Conservation (phyloP, 2,888 invertebrate species). For the Lycocerus yunnanus region DNA sequence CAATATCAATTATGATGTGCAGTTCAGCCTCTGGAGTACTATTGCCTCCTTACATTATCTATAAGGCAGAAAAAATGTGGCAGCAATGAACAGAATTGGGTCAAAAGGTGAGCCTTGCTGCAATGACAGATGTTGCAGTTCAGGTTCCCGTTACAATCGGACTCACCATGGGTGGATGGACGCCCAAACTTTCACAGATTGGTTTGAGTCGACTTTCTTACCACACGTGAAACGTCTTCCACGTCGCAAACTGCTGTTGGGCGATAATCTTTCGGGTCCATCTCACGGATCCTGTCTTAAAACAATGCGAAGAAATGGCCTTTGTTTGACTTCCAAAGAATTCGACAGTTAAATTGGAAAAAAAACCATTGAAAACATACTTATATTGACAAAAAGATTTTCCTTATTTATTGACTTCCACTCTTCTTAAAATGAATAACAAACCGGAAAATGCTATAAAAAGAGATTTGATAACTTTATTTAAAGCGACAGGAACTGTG, state of each 20-base stretch:
- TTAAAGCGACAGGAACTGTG: no score
- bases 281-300: no score
- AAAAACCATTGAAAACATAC: no score
- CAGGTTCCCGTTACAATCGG: constrained; percentile 32
- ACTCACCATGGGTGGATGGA: constrained; percentile 34
- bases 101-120: constrained; percentile 39
- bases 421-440: no score
- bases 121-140: constrained; percentile 37
- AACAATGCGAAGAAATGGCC: no score
- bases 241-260: constrained; percentile 43
- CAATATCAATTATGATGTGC: constrained; percentile 32
- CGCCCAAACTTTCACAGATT: constrained; percentile 39
- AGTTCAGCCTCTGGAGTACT: constrained; percentile 30
- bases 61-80: background rate
- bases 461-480: no score
- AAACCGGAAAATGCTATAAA: no score
- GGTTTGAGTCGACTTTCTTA: constrained; percentile 32
- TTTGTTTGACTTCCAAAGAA: no score
- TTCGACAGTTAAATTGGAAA: no score
- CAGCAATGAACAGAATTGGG: constrained; percentile 42
- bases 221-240: constrained; percentile 9
- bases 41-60: background rate
- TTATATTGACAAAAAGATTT: no score
- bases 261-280: constrained; percentile 43
- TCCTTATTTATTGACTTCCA: no score